These are phyloP conservation scores for Dioctria rufipes DNA, from an alignment of 2,888 invertebrate genomes.

Conservation along the genomic window DNA sequence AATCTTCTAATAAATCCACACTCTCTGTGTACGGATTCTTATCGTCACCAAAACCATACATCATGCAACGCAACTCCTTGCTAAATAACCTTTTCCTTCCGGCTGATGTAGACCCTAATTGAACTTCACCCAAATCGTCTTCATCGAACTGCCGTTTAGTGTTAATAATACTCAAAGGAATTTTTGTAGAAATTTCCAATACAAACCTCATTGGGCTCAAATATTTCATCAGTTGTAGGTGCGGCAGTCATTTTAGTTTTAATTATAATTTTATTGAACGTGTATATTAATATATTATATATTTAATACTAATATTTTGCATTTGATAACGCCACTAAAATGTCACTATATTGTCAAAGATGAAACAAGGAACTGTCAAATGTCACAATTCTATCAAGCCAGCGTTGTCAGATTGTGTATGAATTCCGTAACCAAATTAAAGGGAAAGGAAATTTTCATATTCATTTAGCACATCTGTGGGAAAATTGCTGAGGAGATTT, in stretches of 20 bases:
- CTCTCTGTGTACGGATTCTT: constrained; percentile 99
- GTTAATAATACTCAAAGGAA: not conserved
- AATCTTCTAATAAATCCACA: constrained; percentile 96
- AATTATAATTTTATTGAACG: not conserved
- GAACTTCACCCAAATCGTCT: constrained; percentile 80
- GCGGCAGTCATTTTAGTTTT: constrained; percentile 29
- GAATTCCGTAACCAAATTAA: no score
- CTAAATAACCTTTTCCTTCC: constrained; percentile 90
- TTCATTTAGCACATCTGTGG: no score
- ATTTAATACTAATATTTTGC: no score
- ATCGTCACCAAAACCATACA: constrained; percentile 99
- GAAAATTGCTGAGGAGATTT: no score
- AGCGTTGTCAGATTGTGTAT: no score
- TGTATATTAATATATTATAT: not conserved
- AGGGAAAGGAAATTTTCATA: no score
- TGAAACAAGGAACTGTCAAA: no score
- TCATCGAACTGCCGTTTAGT: constrained; percentile 66
- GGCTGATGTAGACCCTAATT: constrained; percentile 78
- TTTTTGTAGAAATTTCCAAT: not conserved
- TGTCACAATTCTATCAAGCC: no score
- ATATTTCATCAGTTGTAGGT: constrained; percentile 46
- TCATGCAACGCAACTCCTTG: constrained; percentile 96
- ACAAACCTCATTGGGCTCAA: constrained; percentile 54
- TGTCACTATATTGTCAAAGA: no score
- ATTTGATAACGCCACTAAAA: no score